A percentile compares a stretch with the other conserved stretches of the same genome.
These are phyloP conservation scores for Megalops atlanticus DNA, from an alignment of 2,113 vertebrate genomes.

Conservation along the genomic window DNA sequence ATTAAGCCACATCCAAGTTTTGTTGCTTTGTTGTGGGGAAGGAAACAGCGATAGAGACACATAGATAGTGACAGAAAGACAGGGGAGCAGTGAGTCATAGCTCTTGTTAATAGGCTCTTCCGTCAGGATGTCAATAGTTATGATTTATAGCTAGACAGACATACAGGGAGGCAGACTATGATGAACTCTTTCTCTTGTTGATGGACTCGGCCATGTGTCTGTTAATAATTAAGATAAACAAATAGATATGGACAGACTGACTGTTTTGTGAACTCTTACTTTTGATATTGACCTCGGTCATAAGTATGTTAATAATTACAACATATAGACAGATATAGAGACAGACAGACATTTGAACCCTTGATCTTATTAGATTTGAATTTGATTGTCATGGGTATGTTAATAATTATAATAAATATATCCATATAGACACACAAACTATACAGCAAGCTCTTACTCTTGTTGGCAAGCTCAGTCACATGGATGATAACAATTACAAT, in stretches of 20 bases:
- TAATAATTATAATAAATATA: conserved; percentile 3
- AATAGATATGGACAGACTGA: neutral
- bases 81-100: conserved; percentile 64
- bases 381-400: neutral
- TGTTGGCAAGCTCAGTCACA: neutral
- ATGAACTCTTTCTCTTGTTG: neutral
- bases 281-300: no score
- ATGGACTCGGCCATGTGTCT: neutral
- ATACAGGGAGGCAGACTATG: no score
- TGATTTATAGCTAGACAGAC: conserved; percentile 33
- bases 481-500: neutral
- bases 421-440: neutral
- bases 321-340: neutral
- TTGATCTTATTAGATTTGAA: neutral
- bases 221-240: neutral
- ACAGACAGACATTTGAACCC: neutral
- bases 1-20: no score
- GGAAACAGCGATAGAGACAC: no score
- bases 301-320: no score
- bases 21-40: no score
- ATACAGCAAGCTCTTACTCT: neutral
- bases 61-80: no score
- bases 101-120: conserved; percentile 95
- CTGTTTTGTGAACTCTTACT: no score
- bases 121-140: conserved; percentile 95